phyloP scores from a whole-genome alignment of 2,888 invertebrate species.

The Achlya flavicornis region DNA sequence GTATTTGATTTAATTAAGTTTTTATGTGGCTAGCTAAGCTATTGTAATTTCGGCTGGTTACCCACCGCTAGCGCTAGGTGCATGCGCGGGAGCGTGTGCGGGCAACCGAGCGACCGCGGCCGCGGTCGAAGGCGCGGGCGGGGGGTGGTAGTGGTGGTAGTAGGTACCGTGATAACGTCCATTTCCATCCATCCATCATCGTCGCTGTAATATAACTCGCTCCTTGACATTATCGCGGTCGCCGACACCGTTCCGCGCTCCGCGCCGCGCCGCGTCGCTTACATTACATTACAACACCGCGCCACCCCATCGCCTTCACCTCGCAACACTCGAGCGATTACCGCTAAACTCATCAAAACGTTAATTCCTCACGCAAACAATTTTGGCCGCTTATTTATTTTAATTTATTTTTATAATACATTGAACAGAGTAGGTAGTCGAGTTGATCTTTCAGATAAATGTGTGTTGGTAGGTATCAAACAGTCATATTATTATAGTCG shows the following conservation, averaged over 20 bases:
- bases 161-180: neutral
- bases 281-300: neutral
- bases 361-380: neutral
- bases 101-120: neutral
- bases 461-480: too few relatives aligned
- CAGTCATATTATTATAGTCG: too few relatives aligned
- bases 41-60: too few relatives aligned
- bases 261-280: neutral
- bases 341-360: neutral
- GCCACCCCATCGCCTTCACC: neutral
- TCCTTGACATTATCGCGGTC: neutral
- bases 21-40: too few relatives aligned
- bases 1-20: too few relatives aligned
- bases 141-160: too few relatives aligned
- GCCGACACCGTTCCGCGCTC: neutral
- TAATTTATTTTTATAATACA: too few relatives aligned
- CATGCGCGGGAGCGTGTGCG: neutral
- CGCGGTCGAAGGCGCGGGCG: neutral
- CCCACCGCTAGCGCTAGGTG: too few relatives aligned
- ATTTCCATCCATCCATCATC: constrained; percentile 7
- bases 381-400: neutral
- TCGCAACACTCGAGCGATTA: neutral
- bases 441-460: too few relatives aligned
- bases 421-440: too few relatives aligned
- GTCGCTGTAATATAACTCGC: constrained; percentile 3